Evolutionary conservation across 2,797 vertebrate species (phyloP).

Genomic region (Botia kubotai): DNA sequence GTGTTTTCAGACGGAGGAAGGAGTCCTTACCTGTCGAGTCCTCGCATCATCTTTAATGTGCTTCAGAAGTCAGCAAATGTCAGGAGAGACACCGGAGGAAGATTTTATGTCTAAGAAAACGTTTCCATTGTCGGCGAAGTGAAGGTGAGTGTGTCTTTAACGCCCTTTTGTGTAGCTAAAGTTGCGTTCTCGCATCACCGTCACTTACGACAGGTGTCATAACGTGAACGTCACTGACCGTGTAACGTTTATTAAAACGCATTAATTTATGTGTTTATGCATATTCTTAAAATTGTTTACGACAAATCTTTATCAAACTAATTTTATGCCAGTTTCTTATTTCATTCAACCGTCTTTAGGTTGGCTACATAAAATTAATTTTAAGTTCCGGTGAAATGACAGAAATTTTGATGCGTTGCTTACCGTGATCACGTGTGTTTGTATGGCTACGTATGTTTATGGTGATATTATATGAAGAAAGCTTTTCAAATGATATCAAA

Average conservation of each 20-base stretch:
- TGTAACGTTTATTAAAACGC: no score
- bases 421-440: not conserved
- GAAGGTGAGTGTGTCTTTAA: constrained; percentile 25
- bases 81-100: not conserved
- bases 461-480: not conserved
- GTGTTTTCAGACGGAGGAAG: constrained; percentile 11
- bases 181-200: not conserved
- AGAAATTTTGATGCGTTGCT: not conserved
- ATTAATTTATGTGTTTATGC: not conserved
- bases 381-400: not conserved
- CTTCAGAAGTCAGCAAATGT: constrained; percentile 1
- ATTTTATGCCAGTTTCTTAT: not conserved
- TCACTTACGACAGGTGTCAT: not conserved
- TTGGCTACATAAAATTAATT: not conserved
- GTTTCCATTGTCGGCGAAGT: not conserved
- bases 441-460: not conserved
- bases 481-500: not conserved
- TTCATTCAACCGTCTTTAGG: not conserved
- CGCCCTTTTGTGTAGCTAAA: not conserved
- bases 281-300: not conserved
- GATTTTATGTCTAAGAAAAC: not conserved
- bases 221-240: not conserved
- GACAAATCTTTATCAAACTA: not conserved
- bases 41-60: not conserved
- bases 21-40: not conserved